Percentiles rank a stretch among this genome's conserved stretches.
Conservation (phyloP, 2,888 invertebrate species). For the Trissolcus brochymenae region DNA sequence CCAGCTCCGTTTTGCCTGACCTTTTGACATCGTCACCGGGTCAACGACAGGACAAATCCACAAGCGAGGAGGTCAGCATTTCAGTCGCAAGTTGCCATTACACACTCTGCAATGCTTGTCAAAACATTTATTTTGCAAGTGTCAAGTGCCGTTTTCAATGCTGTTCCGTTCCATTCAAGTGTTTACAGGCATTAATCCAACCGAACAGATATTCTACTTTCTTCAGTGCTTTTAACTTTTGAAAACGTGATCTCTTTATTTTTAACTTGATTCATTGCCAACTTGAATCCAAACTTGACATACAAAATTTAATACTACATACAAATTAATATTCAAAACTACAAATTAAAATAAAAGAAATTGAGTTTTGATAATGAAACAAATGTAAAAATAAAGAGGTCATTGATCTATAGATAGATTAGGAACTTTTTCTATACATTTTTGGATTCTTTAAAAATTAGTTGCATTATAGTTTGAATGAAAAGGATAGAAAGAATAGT, state of each 20-base stretch:
- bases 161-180: constrained; percentile 25
- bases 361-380: background rate
- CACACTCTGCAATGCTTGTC: constrained; percentile 56
- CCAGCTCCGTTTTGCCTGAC: constrained; percentile 96
- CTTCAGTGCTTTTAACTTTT: constrained; percentile 13
- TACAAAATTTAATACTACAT: no score
- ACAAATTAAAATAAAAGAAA: no score
- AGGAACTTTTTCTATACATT: background rate
- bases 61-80: constrained; percentile 93
- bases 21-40: constrained; percentile 93
- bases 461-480: constrained; percentile 39
- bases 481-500: constrained; percentile 24
- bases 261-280: background rate
- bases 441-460: constrained; percentile 12
- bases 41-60: constrained; percentile 92
- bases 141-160: constrained; percentile 51
- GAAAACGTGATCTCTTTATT: background rate
- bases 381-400: constrained; percentile 18
- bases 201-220: constrained; percentile 11
- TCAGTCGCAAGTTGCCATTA: constrained; percentile 54
- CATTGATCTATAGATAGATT: constrained; percentile 19
- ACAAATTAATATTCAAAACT: no score
- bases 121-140: constrained; percentile 54
- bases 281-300: background rate
- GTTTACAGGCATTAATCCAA: constrained; percentile 24